These are phyloP conservation scores for Telenomus remus DNA, from an alignment of 1,140 invertebrate genomes.

Conservation along the genomic window DNA sequence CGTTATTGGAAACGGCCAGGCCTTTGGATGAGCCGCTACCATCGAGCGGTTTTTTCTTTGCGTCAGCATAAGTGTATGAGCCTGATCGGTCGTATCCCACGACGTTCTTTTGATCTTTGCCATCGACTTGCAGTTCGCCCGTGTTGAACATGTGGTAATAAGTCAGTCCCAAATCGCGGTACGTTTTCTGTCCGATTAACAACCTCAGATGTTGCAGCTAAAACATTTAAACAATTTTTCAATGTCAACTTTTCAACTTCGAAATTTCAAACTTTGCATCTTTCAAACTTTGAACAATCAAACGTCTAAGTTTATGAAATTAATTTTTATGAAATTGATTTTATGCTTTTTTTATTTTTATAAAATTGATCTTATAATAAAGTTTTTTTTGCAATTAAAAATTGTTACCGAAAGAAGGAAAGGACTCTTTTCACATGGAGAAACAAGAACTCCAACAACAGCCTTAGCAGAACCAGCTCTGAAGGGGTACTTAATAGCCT, in stretches of 20 bases:
- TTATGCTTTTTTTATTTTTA: conserved; percentile 5
- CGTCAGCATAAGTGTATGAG: conserved; percentile 77
- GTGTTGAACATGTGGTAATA: conserved; percentile 71
- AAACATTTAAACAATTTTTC: conserved; percentile 22
- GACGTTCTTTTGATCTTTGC: conserved; percentile 73
- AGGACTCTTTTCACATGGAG: conserved; percentile 69
- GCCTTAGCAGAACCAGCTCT: conserved; percentile 78
- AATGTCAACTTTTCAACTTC: neutral
- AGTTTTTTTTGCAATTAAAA: neutral
- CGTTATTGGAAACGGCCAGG: conserved; percentile 71
- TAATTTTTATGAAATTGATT: too few species aligned
- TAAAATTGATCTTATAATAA: conserved; percentile 7
- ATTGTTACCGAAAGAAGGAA: conserved; percentile 68
- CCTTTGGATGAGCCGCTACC: conserved; percentile 73
- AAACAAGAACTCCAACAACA: conserved; percentile 75
- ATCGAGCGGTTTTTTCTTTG: conserved; percentile 77
- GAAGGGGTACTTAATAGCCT: conserved; percentile 79
- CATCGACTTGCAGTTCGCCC: conserved; percentile 67
- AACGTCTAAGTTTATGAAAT: too few species aligned
- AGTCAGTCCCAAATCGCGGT: conserved; percentile 68
- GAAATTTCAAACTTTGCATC: neutral
- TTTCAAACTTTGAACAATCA: too few species aligned
- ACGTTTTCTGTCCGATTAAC: conserved; percentile 67
- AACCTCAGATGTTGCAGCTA: conserved; percentile 74
- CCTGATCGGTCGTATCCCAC: conserved; percentile 76